Evolutionary conservation across 2,797 vertebrate genomes (phyloP).

Genomic region (Hydrolagus colliei): DNA sequence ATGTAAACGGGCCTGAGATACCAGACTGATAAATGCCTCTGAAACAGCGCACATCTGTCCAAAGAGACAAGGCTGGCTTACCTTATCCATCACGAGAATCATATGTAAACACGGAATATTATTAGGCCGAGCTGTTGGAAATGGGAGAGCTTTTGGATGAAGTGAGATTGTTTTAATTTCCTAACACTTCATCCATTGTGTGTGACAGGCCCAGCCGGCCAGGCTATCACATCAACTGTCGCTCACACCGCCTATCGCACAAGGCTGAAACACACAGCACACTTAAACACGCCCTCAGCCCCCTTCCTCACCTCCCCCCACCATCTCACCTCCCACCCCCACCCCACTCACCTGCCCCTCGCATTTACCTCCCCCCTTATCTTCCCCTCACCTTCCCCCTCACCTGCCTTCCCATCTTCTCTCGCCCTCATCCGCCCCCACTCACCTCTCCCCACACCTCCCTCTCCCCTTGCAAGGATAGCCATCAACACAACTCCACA

Average conservation of each 20-base stretch:
- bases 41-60: constrained; percentile 11
- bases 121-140: constrained; percentile 27
- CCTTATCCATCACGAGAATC: constrained; percentile 29
- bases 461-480: too few species aligned
- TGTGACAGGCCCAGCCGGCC: not conserved
- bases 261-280: not conserved
- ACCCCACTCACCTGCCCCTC: too few species aligned
- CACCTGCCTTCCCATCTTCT: too few species aligned
- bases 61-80: not conserved
- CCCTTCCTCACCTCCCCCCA: not conserved
- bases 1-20: constrained; percentile 21
- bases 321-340: too few species aligned
- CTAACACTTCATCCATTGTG: constrained; percentile 28
- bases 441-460: too few species aligned
- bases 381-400: too few species aligned
- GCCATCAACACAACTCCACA: not conserved
- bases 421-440: too few species aligned
- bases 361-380: too few species aligned
- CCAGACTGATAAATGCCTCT: constrained; percentile 18
- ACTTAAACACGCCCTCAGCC: not conserved
- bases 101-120: constrained; percentile 23
- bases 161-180: constrained; percentile 6
- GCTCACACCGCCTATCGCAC: not conserved
- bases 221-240: not conserved
- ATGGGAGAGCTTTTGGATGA: constrained; percentile 20